Percentiles rank a stretch among this genome's conserved stretches.
Evolutionary conservation across 2,888 invertebrate genomes (phyloP).

Genomic region (Tolmerus cingulatus): DNA sequence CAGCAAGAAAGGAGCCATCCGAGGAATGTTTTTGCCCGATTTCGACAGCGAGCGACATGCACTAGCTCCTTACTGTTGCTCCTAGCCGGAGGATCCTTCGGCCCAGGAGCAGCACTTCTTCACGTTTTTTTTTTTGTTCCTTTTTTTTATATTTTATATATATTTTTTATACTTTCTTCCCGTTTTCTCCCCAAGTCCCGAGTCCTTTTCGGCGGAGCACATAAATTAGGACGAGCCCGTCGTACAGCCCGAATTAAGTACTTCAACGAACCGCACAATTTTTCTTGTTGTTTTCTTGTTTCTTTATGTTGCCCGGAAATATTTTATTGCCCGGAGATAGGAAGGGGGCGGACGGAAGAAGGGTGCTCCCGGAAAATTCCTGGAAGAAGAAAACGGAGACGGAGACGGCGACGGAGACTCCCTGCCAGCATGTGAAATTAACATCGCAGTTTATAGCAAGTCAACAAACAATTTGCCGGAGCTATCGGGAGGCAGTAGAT

Average conservation of each 20-base stretch:
- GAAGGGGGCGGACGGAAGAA: not conserved
- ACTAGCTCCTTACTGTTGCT: conserved; percentile 26
- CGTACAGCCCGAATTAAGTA: conserved; percentile 33
- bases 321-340: conserved; percentile 15
- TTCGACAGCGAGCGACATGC: conserved; percentile 25
- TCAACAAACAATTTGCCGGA: not conserved
- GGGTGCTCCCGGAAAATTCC: not conserved
- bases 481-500: not conserved
- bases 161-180: not conserved
- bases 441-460: conserved; percentile 6
- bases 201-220: not conserved
- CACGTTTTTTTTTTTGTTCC: not conserved
- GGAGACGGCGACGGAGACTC: not conserved
- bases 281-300: conserved; percentile 33
- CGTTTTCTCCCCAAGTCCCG: not conserved
- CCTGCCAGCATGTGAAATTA: not conserved
- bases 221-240: conserved; percentile 26
- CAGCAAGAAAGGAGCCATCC: conserved; percentile 2
- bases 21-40: conserved; percentile 18
- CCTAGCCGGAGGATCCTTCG: not conserved
- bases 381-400: not conserved
- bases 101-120: not conserved
- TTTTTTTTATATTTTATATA: too few relatives aligned
- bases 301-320: conserved; percentile 23
- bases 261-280: conserved; percentile 38